Evolutionary conservation across 1,140 invertebrate genomes (phyloP), one percentile per base, ranked within the genome.

Genomic region (Pseudomyrmex sp.): DNA sequence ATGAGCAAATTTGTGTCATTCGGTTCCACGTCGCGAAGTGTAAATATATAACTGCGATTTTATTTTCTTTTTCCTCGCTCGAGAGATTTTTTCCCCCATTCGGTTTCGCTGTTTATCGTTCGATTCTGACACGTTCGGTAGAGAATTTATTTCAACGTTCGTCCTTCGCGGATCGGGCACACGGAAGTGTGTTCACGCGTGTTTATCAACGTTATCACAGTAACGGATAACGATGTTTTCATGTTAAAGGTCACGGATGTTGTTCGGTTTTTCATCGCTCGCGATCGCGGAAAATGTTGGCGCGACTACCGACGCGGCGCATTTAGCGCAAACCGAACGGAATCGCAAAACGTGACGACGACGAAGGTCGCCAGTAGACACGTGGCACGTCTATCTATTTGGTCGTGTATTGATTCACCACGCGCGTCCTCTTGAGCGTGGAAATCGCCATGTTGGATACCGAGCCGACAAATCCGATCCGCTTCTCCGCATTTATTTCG

Each of bases 361-460:
- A 58, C 75, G 86, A 84, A 89, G 82, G 88, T 89, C 87, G 77
- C 20, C 59, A 85, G 35, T 75, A 83, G 77, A 90, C 89, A 90
- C 89, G 89, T 90, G 89, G 89, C 89, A 20, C 76, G 62, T 65
- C 3, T 74, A 85, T 82, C 85, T 84, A 89, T 85, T 84, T 90
- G 74, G 85, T 85, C 77, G 69, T 85, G 85, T 90, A 90, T 90
- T 90, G 89, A 90, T 90, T 90, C 85, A 82, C 76, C 80, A 82
- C 85, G 87, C 87, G 73, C 86, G 82, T 72, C 54, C 76, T 59
- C 65, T 35, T 35, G 13, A 50, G 44, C 48, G 68, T 80, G 59
- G 58, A 61, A 15, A 70, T 63, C 87, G 87, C 89, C 89, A 90
- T 90, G 85, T 90, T 90, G 87, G 85, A 89, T 46, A 89, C 79